Evolutionary conservation across 92 coral and sea anemone species (phyloP).

Genomic region (Desmophyllum pertusum): DNA sequence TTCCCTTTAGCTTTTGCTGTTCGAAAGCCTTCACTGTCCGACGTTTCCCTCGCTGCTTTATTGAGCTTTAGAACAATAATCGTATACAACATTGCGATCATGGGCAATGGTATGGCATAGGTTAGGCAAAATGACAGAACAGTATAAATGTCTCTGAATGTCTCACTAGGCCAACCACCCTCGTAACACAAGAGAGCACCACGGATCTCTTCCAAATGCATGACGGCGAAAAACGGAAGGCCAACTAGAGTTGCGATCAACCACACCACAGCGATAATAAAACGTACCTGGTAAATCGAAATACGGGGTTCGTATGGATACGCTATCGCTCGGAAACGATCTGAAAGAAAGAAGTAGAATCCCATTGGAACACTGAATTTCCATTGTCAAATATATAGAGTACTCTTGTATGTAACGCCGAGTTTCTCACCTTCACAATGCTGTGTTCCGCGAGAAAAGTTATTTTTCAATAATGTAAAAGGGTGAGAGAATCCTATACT

Average conservation of each 20-base stretch:
- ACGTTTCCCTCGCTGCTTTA: conserved; percentile 74
- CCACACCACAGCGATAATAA: conserved; percentile 80
- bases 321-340: conserved; percentile 94
- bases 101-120: conserved; percentile 85
- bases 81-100: conserved; percentile 79
- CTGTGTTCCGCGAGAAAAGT: too few relatives aligned
- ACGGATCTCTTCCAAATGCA: conserved; percentile 32
- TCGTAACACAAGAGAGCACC: conserved; percentile 47
- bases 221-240: conserved; percentile 76
- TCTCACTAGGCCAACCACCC: conserved; percentile 78
- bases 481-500: background rate
- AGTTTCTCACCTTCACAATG: background rate
- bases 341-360: conserved; percentile 44
- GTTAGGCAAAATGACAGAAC: conserved; percentile 82
- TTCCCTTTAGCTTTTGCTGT: conserved; percentile 90
- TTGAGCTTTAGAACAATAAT: conserved; percentile 79
- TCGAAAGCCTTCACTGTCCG: conserved; percentile 86
- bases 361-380: background rate
- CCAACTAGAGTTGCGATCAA: conserved; percentile 70
- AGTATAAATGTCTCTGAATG: conserved; percentile 65
- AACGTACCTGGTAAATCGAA: conserved; percentile 75
- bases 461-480: background rate
- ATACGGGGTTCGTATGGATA: conserved; percentile 90
- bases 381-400: background rate
- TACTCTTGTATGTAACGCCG: background rate